phyloP scores from a whole-genome alignment of 2,888 invertebrate genomes.

The Deilephila porcellus region DNA sequence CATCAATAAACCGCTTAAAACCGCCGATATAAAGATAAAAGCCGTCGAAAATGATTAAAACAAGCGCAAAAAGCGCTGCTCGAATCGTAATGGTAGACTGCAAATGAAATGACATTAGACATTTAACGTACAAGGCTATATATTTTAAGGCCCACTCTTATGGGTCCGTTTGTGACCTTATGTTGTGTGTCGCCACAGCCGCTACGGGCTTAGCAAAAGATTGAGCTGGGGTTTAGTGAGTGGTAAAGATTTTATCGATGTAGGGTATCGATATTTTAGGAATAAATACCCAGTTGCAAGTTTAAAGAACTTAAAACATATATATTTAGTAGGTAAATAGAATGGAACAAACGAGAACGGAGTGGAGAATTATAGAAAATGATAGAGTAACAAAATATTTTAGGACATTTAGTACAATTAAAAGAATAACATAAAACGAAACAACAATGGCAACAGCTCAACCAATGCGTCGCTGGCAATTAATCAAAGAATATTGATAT shows the following conservation, averaged over 20 bases:
- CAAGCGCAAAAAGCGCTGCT: conserved; percentile 42
- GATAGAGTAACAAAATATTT: too few relatives aligned
- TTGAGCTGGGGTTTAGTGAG: conserved; percentile 61
- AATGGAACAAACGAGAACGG: too few relatives aligned
- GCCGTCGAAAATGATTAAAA: conserved; percentile 27
- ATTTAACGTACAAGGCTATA: conserved; percentile 80
- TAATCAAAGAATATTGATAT: too few relatives aligned
- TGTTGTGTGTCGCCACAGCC: conserved; percentile 78
- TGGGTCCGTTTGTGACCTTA: conserved; percentile 79
- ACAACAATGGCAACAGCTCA: too few relatives aligned
- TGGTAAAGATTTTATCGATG: conserved; percentile 17
- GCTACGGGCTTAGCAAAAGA: conserved; percentile 74
- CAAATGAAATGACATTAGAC: conserved; percentile 78
- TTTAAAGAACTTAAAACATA: too few relatives aligned
- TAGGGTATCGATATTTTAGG: conserved; percentile 38
- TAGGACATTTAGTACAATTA: too few relatives aligned
- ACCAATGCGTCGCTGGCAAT: too few relatives aligned
- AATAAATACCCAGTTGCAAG: too few relatives aligned
- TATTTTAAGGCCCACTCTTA: conserved; percentile 74
- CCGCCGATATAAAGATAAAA: conserved; percentile 16
- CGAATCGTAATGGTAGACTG: conserved; percentile 60
- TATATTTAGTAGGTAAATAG: too few relatives aligned
- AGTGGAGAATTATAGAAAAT: too few relatives aligned
- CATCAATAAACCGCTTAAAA: neutral
- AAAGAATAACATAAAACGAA: too few relatives aligned